Evolutionary conservation across 2,113 vertebrate genomes (phyloP).

Genomic region (Physeter macrocephalus): DNA sequence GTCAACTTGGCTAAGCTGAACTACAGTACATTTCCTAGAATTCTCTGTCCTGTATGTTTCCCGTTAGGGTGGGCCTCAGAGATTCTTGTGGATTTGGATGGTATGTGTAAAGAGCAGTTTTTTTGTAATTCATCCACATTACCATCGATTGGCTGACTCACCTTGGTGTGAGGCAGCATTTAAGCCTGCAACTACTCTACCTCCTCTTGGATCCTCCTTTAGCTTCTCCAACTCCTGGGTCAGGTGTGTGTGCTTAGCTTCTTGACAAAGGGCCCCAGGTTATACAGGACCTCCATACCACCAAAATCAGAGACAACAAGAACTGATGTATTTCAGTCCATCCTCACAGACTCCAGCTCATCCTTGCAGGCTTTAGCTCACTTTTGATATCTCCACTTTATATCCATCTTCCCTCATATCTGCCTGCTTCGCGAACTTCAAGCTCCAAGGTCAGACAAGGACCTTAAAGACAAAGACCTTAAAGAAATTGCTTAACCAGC

Average conservation of each 20-base stretch:
- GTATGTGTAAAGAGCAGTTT: neutral
- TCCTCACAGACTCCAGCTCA: neutral
- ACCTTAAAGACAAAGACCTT: neutral
- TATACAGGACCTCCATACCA: neutral
- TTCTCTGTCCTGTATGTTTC: neutral
- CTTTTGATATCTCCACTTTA: neutral
- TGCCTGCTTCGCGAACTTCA: neutral
- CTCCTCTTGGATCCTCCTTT: neutral
- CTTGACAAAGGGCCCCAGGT: neutral
- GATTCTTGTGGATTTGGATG: neutral
- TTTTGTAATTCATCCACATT: neutral
- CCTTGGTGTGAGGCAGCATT: neutral
- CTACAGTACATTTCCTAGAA: neutral
- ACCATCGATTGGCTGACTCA: neutral
- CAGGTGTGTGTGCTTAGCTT: neutral
- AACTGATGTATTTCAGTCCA: neutral
- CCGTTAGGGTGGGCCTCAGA: neutral
- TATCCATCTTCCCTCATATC: neutral
- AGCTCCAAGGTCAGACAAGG: neutral
- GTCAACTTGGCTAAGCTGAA: neutral
- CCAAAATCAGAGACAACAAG: neutral
- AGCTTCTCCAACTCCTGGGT: neutral
- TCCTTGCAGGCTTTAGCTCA: neutral
- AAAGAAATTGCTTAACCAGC: neutral
- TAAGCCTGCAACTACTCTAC: neutral